These are phyloP conservation scores for Drosophila navojoa DNA, from an alignment of 1,140 invertebrate species.

Conservation along the genomic window DNA sequence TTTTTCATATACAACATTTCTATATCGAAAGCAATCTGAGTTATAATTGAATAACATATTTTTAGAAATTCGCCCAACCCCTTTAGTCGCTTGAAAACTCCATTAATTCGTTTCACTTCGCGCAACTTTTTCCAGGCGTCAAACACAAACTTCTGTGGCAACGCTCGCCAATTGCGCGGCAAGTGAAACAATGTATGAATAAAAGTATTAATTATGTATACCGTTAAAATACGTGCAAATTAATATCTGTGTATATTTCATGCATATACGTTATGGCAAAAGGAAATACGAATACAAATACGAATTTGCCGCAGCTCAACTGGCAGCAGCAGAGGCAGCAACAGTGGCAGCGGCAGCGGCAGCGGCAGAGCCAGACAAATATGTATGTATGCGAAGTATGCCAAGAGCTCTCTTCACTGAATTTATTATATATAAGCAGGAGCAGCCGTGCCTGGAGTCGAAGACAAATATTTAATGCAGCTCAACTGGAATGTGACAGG, in stretches of 20 bases:
- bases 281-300: background rate
- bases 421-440: conserved; percentile 41
- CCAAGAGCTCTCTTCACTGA: background rate
- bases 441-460: conserved; percentile 22
- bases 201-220: conserved; percentile 69
- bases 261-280: conserved; percentile 10
- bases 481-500: conserved; percentile 33
- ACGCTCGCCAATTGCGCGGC: conserved; percentile 26
- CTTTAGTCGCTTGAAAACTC: too few relatives aligned
- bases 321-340: background rate
- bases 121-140: too few relatives aligned
- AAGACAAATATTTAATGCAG: conserved; percentile 65
- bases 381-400: conserved; percentile 21
- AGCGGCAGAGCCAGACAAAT: background rate
- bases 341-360: too few relatives aligned
- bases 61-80: too few relatives aligned
- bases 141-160: background rate
- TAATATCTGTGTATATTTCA: conserved; percentile 59
- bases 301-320: background rate
- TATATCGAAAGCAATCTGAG: too few relatives aligned
- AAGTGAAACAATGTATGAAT: conserved; percentile 63
- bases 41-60: too few relatives aligned
- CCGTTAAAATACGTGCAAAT: conserved; percentile 63
- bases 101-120: too few relatives aligned
- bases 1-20: too few relatives aligned